Conservation (phyloP, 2,888 invertebrate species). For the Drosophila mulleri region DNA sequence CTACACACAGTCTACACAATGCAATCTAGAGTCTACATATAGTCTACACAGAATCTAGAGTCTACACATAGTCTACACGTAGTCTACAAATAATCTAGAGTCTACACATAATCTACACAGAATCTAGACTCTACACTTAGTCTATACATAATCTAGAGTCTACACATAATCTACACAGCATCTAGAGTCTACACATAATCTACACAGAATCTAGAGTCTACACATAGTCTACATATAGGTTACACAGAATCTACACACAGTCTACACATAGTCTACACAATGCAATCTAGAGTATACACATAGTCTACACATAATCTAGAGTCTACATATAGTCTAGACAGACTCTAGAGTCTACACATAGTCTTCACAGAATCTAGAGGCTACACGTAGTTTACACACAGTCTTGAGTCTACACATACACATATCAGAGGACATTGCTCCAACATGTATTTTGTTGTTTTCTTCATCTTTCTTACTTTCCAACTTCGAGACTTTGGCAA, state of each 20-base stretch:
- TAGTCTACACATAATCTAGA: neutral
- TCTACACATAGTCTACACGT: neutral
- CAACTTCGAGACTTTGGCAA: conserved; percentile 50
- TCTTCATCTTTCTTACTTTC: conserved; percentile 36
- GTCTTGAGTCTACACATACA: too few species aligned
- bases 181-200: neutral
- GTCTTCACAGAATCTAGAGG: neutral
- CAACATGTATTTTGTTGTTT: conserved; percentile 22
- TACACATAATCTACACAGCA: too few species aligned
- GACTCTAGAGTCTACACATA: neutral
- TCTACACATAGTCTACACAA: neutral
- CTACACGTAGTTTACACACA: neutral
- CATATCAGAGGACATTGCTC: conserved; percentile 23
- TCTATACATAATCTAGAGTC: too few species aligned
- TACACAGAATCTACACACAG: neutral
- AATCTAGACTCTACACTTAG: too few species aligned
- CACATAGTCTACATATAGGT: neutral
- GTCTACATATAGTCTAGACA: neutral
- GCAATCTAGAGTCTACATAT: neutral
- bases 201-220: too few species aligned
- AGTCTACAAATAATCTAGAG: neutral
- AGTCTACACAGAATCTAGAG: neutral
- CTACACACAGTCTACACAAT: neutral
- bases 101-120: neutral
- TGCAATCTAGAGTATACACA: neutral